These are phyloP conservation scores for Trachymyrmex cornetzi DNA, from an alignment of 1,140 invertebrate species.

Conservation along the genomic window DNA sequence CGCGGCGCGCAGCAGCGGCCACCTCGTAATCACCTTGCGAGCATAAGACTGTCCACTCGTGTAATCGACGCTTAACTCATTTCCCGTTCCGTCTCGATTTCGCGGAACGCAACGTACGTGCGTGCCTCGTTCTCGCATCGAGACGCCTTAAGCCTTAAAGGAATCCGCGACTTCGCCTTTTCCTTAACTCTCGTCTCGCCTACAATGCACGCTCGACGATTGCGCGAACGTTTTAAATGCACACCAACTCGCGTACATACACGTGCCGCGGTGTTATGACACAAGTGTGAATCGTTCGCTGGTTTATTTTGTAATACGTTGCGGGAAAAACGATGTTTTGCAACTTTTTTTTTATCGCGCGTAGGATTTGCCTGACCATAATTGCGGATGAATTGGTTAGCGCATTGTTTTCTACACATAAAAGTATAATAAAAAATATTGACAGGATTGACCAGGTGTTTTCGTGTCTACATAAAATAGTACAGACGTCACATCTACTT, in stretches of 20 bases:
- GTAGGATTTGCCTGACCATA: neutral
- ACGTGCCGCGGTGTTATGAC: conserved; percentile 36
- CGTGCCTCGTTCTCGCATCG: conserved; percentile 40
- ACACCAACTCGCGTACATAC: neutral
- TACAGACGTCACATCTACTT: neutral
- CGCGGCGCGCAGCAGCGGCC: conserved; percentile 11
- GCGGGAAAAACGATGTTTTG: conserved; percentile 46
- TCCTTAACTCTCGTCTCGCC: neutral
- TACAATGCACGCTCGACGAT: conserved; percentile 24
- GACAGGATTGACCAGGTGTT: neutral
- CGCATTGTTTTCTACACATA: conserved; percentile 11
- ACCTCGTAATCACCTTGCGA: conserved; percentile 44
- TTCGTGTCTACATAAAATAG: neutral
- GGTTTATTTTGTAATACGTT: conserved; percentile 36
- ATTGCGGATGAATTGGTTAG: conserved; percentile 6
- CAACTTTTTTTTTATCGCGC: conserved; percentile 27
- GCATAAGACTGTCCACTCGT: conserved; percentile 59
- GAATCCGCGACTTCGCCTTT: conserved; percentile 9
- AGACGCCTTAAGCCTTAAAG: conserved; percentile 7
- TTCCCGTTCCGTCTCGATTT: conserved; percentile 75
- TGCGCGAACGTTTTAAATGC: conserved; percentile 32
- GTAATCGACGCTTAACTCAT: conserved; percentile 50
- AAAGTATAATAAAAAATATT: conserved; percentile 48
- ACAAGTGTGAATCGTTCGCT: conserved; percentile 48
- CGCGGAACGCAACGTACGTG: conserved; percentile 58